Evolutionary conservation across 2,888 invertebrate species (phyloP).

Genomic region (Cerastoderma edule): DNA sequence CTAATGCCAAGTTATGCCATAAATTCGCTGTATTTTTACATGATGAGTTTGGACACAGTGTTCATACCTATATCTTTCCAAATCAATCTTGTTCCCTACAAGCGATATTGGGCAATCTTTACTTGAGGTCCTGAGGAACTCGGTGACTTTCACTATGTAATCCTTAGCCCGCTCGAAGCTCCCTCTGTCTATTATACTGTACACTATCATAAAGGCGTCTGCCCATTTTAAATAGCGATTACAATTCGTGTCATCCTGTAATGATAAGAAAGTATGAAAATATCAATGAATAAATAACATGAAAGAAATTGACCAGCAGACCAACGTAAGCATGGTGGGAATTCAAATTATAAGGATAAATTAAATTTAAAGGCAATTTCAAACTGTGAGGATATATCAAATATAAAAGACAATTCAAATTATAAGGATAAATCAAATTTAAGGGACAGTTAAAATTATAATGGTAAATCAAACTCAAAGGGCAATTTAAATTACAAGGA

Average conservation of each 20-base stretch:
- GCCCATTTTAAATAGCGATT: conserved; percentile 84
- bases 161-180: conserved; percentile 83
- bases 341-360: too few species aligned
- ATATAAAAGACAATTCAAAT: too few species aligned
- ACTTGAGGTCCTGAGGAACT: conserved; percentile 80
- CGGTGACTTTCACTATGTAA: conserved; percentile 82
- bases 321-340: neutral
- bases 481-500: too few species aligned
- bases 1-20: too few species aligned
- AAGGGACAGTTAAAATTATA: too few species aligned
- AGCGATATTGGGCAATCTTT: conserved; percentile 83
- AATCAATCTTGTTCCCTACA: conserved; percentile 84
- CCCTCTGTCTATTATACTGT: conserved; percentile 84
- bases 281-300: neutral
- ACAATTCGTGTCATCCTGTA: conserved; percentile 81
- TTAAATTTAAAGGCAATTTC: too few species aligned
- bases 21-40: too few species aligned
- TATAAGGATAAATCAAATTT: too few species aligned
- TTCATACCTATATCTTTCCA: conserved; percentile 84
- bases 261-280: neutral
- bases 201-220: conserved; percentile 84
- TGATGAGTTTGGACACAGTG: neutral
- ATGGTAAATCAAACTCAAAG: too few species aligned
- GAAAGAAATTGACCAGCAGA: neutral
- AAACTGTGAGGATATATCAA: too few species aligned